Evolutionary conservation across 2,888 invertebrate genomes (phyloP).

Genomic region (Sphaeridia pumilis): DNA sequence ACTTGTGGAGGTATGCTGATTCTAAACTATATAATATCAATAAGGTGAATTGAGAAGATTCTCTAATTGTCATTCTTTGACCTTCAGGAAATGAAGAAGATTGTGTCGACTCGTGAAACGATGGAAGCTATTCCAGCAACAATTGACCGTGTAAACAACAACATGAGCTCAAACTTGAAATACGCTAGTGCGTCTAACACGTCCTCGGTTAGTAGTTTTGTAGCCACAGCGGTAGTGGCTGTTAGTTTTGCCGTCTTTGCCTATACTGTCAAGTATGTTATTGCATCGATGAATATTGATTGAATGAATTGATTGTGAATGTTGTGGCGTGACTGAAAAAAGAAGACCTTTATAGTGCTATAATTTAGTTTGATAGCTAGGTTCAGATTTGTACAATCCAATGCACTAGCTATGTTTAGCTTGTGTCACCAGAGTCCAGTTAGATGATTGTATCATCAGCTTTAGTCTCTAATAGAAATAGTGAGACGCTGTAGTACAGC

Average conservation of each 20-base stretch:
- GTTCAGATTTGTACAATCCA: too few relatives aligned
- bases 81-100: constrained; percentile 34
- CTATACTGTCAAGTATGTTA: constrained; percentile 82
- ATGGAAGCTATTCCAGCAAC: background rate
- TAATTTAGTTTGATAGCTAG: too few relatives aligned
- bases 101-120: constrained; percentile 4
- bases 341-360: too few relatives aligned
- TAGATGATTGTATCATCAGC: too few relatives aligned
- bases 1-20: constrained; percentile 69
- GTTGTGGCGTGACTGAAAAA: too few relatives aligned
- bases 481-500: too few relatives aligned
- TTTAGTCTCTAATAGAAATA: too few relatives aligned
- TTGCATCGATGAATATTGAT: constrained; percentile 44
- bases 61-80: background rate
- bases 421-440: too few relatives aligned
- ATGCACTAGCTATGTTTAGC: too few relatives aligned
- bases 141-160: constrained; percentile 4
- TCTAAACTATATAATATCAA: too few relatives aligned
- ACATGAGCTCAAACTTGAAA: constrained; percentile 1
- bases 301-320: too few relatives aligned
- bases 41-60: background rate
- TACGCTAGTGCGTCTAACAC: constrained; percentile 7
- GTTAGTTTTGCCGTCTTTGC: constrained; percentile 85
- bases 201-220: constrained; percentile 38
- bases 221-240: constrained; percentile 77